These are phyloP conservation scores for Cheilosia scutellata DNA, from an alignment of 2,888 invertebrate genomes.

Conservation along the genomic window DNA sequence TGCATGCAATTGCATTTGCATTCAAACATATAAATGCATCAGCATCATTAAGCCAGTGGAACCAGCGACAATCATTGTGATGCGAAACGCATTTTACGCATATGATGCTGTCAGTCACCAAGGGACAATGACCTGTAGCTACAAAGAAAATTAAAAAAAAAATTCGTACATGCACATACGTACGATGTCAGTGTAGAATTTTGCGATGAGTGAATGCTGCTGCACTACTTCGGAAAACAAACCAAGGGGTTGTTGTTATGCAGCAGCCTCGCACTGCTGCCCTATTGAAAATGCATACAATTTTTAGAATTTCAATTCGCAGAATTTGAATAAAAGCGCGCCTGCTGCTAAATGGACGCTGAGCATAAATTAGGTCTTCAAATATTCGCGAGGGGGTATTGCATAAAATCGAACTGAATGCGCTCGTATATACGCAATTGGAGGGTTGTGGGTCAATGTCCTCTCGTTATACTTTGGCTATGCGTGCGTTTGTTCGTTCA, in stretches of 20 bases:
- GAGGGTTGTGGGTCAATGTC: conserved; percentile 47
- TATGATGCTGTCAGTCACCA: conserved; percentile 48
- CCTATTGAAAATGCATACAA: conserved; percentile 53
- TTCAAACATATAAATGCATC: conserved; percentile 19
- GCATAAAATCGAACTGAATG: conserved; percentile 40
- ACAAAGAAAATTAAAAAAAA: conserved; percentile 28
- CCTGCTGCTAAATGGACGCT: conserved; percentile 60
- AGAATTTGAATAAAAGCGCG: conserved; percentile 58
- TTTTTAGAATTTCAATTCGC: conserved; percentile 37
- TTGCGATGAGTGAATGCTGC: conserved; percentile 34
- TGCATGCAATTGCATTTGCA: conserved; percentile 38
- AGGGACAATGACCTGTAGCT: conserved; percentile 56
- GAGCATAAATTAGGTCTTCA: conserved; percentile 48
- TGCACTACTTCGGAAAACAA: conserved; percentile 45
- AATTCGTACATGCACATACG: neutral
- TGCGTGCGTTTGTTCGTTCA: conserved; percentile 22
- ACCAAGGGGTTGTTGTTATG: conserved; percentile 35
- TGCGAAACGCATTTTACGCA: conserved; percentile 68
- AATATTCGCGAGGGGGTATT: conserved; percentile 29
- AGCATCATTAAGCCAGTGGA: conserved; percentile 15
- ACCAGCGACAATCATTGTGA: conserved; percentile 39
- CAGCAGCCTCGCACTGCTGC: conserved; percentile 40
- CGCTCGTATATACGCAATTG: neutral
- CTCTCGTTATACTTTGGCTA: neutral
- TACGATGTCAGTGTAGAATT: conserved; percentile 20